Evolutionary conservation across 2,888 invertebrate species (phyloP), one percentile per base, ranked within the genome.

Genomic region (Stramonita haemastoma): DNA sequence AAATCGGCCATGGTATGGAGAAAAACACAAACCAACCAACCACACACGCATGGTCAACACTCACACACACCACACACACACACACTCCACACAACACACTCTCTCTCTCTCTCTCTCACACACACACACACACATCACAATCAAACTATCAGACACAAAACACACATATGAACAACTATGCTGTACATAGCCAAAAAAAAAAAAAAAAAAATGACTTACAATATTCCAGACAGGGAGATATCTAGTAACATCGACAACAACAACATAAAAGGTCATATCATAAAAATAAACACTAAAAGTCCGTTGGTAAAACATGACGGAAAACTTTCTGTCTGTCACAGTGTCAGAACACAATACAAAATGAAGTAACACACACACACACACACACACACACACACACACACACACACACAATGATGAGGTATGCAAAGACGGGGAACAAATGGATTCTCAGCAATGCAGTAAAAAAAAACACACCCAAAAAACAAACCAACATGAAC

Each of bases 371-470:
- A 79, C 77, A 32, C 73, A 29, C 73, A 73, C 73, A n/a, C n/a
- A 73, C 19, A 29, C 46, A 79, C 77, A 32, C 73, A 29, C 73
- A 73, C 70, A 22, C 22, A 70, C 17, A 26, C n/a, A n/a, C n/a
- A 77, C 77, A 29, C 70, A 17, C 70, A 70, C 70, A 22, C 22
- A 70, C 17, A 26, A 22, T 70, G 77, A 19, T 26, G 34, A 79
- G 29, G 77, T 79, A 79, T 79, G 32, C 77, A 79, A 19, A 79
- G 77, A 79, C 32, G 32, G 19, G 19, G 77, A 32, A 79, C 77
- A 79, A 79, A 32, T 79, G 77, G 32, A 32, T 79, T 79, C 29
- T 79, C 77, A 79, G 77, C 77, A 79, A 79, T 26, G 32, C 77
- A 79, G 77, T 79, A 79, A 79, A 32, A 2, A 32, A 13, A 34